Conservation (phyloP, 2,888 invertebrate genomes). For the Dolichopus griseipennis region DNA sequence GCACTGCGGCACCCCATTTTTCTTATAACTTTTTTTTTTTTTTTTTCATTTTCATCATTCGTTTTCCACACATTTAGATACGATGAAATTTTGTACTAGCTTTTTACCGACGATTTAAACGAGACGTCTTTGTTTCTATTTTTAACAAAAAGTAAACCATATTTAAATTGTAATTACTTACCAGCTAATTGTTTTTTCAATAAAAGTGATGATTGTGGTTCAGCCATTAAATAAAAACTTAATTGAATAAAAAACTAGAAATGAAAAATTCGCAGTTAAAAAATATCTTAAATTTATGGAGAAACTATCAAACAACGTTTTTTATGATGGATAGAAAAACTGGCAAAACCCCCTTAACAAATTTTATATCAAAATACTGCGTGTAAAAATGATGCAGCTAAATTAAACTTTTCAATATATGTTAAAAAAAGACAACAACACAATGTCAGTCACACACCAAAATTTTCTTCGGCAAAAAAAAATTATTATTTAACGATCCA, state of each 20-base stretch:
- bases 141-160: neutral
- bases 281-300: slow-evolving; percentile 6
- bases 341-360: neutral
- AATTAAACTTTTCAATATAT: neutral
- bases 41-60: slow-evolving; percentile 4
- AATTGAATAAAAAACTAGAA: slow-evolving; percentile 2
- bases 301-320: slow-evolving; percentile 4
- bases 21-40: slow-evolving; percentile 11
- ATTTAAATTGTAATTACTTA: slow-evolving; percentile 44
- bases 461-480: too few relatives aligned
- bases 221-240: slow-evolving; percentile 65
- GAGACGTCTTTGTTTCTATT: neutral
- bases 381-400: neutral
- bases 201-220: slow-evolving; percentile 90
- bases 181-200: slow-evolving; percentile 94
- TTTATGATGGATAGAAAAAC: slow-evolving; percentile 1
- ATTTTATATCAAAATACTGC: neutral
- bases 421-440: neutral
- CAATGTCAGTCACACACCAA: too few relatives aligned
- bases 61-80: neutral
- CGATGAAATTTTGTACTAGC: neutral
- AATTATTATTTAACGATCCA: too few relatives aligned
- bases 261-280: slow-evolving; percentile 6
- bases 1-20: slow-evolving; percentile 18
- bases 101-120: neutral